Evolutionary conservation across 2,797 vertebrate genomes (phyloP).

Genomic region (Rhinella marina): DNA sequence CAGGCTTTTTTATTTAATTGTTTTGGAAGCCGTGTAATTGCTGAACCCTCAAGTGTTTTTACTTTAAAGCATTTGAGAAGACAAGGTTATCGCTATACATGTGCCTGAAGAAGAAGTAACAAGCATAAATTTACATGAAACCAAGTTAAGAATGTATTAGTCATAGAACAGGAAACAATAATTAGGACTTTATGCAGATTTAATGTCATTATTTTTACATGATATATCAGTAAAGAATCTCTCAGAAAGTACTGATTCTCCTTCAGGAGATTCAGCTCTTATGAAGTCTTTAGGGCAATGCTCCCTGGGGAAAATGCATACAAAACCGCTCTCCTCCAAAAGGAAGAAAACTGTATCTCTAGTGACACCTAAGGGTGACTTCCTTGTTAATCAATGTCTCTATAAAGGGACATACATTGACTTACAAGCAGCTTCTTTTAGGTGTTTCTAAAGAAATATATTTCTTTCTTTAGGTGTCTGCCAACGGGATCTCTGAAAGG

Average conservation of each 20-base stretch:
- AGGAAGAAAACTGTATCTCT: background rate
- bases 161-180: background rate
- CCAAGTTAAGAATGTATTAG: background rate
- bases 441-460: no score
- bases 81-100: background rate
- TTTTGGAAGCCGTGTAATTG: slow-evolving; percentile 14
- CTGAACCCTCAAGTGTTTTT: slow-evolving; percentile 1
- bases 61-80: slow-evolving; percentile 2
- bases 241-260: background rate
- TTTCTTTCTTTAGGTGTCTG: no score
- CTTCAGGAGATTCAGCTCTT: background rate
- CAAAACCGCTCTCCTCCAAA: background rate
- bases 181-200: background rate
- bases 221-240: background rate
- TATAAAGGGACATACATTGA: no score
- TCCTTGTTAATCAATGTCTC: background rate
- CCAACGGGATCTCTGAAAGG: no score
- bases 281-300: background rate
- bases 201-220: background rate
- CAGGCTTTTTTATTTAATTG: slow-evolving; percentile 15
- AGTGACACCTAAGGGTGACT: background rate
- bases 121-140: background rate
- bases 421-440: no score
- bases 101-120: background rate
- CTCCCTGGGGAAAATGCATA: background rate